Percentiles rank a stretch among this genome's conserved stretches.
Conservation (phyloP, 1,140 invertebrate species). For the Drosophila arawakana region DNA sequence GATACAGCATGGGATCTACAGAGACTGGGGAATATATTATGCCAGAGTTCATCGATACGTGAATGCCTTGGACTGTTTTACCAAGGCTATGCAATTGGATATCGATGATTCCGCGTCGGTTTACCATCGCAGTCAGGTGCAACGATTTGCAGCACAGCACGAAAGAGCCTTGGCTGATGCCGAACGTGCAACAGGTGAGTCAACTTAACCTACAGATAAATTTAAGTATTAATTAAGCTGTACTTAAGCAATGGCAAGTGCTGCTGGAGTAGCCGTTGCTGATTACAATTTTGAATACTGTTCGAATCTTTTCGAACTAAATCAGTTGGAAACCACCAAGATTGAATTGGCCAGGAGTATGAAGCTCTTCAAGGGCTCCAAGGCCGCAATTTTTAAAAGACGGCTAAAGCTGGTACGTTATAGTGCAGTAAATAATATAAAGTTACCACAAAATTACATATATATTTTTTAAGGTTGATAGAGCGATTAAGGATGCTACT, state of each 20-base stretch:
- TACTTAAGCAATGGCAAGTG: background rate
- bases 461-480: constrained; percentile 36
- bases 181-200: constrained; percentile 50
- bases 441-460: background rate
- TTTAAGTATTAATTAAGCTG: background rate
- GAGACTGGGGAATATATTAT: constrained; percentile 69
- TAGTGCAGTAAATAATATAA: background rate
- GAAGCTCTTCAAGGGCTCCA: background rate
- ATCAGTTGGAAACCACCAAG: constrained; percentile 2
- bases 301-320: background rate
- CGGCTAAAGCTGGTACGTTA: constrained; percentile 47
- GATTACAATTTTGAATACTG: constrained; percentile 1
- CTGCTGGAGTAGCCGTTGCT: background rate
- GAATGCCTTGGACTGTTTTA: constrained; percentile 59
- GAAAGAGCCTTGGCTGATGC: constrained; percentile 56
- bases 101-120: constrained; percentile 47
- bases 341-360: background rate
- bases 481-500: constrained; percentile 60
- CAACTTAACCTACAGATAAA: background rate
- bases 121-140: constrained; percentile 59
- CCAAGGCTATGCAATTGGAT: constrained; percentile 59
- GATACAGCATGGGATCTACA: constrained; percentile 55
- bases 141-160: constrained; percentile 56
- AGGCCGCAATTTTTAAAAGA: constrained; percentile 37
- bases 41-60: constrained; percentile 50